Evolutionary conservation across 2,797 vertebrate species (phyloP).

Genomic region (Apodemus agrarius): DNA sequence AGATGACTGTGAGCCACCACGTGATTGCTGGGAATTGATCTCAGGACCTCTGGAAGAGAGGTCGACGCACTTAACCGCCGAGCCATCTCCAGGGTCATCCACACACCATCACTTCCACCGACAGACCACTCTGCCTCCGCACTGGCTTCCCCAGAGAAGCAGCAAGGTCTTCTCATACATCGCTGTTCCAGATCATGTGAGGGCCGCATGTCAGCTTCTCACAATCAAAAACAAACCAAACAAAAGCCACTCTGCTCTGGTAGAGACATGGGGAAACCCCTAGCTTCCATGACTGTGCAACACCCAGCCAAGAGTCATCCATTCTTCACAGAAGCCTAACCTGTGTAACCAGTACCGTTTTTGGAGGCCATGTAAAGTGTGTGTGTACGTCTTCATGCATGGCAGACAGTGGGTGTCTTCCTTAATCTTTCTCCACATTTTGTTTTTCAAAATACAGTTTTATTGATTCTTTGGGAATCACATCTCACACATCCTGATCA

Average conservation of each 20-base stretch:
- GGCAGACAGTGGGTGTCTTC: background rate
- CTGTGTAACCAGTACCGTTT: background rate
- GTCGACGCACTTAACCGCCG: no score
- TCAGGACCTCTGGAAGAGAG: no score
- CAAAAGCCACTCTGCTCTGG: background rate
- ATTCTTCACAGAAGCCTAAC: background rate
- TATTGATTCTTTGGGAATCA: no score
- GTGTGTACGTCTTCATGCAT: background rate
- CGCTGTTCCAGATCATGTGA: background rate
- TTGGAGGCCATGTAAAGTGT: background rate
- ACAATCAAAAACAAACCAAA: background rate
- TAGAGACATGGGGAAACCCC: background rate
- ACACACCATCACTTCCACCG: background rate
- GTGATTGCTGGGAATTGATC: no score
- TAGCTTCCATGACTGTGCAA: background rate
- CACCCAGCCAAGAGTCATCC: background rate
- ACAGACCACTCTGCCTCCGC: background rate
- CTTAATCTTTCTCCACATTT: background rate
- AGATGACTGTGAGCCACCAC: no score
- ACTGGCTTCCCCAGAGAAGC: background rate
- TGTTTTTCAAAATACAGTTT: no score
- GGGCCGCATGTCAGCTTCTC: background rate
- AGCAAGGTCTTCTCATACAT: background rate
- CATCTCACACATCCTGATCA: no score
- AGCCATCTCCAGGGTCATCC: background rate